Evolutionary conservation across 2,113 vertebrate genomes (phyloP).

Genomic region (Sialia sialis): DNA sequence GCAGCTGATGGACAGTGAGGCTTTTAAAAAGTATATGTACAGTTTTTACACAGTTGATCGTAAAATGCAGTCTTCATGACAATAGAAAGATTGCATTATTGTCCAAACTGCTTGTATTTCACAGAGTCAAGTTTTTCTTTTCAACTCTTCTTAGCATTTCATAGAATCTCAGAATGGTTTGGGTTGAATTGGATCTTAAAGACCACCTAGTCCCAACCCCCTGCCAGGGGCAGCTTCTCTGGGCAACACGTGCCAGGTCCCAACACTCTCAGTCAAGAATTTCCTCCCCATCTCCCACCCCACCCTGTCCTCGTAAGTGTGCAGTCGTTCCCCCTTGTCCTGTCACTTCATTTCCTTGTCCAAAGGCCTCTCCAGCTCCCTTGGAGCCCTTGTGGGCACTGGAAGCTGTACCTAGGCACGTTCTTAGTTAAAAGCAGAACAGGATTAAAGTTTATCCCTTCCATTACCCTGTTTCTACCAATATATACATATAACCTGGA

Average conservation of each 20-base stretch:
- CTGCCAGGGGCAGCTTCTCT: neutral
- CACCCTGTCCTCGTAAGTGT: neutral
- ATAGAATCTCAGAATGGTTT: neutral
- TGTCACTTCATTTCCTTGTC: neutral
- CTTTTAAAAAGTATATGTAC: fast-evolving
- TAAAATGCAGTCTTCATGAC: neutral
- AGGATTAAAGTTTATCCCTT: neutral
- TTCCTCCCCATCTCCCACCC: neutral
- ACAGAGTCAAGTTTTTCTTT: neutral
- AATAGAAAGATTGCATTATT: neutral
- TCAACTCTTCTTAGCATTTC: neutral
- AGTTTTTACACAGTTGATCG: neutral
- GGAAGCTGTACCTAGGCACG: neutral
- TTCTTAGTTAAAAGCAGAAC: neutral
- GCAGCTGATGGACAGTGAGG: neutral
- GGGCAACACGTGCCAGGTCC: neutral
- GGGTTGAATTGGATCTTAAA: neutral
- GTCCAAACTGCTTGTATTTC: neutral
- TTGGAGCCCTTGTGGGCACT: neutral
- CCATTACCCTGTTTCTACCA: neutral
- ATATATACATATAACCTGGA: neutral
- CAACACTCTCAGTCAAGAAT: neutral
- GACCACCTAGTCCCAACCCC: neutral
- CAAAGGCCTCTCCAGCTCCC: neutral
- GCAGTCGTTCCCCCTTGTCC: neutral